These are phyloP conservation scores for Campaea margaritaria DNA, from an alignment of 2,888 invertebrate species.

Conservation along the genomic window DNA sequence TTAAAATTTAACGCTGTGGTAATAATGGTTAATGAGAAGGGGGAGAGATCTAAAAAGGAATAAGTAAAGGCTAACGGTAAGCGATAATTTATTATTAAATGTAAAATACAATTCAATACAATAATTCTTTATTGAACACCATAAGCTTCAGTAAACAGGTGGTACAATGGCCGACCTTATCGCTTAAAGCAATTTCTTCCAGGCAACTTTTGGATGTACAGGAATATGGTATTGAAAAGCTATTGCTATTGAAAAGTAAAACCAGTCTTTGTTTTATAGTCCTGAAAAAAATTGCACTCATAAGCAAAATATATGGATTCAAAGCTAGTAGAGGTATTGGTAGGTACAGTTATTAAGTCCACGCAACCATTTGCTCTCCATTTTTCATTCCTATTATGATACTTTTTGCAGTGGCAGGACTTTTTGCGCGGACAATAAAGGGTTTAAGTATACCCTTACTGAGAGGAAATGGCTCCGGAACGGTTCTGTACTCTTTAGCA, in stretches of 20 bases:
- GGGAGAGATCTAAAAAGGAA: background rate
- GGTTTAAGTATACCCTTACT: slow-evolving; percentile 58
- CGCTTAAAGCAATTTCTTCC: too few relatives aligned
- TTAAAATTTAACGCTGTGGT: background rate
- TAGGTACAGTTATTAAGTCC: slow-evolving; percentile 41
- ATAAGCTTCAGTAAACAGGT: too few relatives aligned
- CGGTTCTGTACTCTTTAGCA: slow-evolving; percentile 53
- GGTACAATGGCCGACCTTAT: too few relatives aligned
- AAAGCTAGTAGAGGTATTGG: too few relatives aligned
- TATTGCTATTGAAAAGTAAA: too few relatives aligned
- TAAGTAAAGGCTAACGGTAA: background rate
- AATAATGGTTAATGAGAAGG: slow-evolving; percentile 7
- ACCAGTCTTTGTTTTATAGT: background rate
- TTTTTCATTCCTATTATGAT: slow-evolving; percentile 56
- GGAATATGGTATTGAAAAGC: too few relatives aligned
- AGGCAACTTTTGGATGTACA: too few relatives aligned
- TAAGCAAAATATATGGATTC: too few relatives aligned
- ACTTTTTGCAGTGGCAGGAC: slow-evolving; percentile 56
- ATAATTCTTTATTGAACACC: too few relatives aligned
- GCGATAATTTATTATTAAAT: too few relatives aligned
- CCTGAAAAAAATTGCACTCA: background rate
- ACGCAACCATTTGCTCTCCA: slow-evolving; percentile 58
- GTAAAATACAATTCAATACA: too few relatives aligned
- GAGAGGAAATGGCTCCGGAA: slow-evolving; percentile 46
- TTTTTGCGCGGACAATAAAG: slow-evolving; percentile 64